phyloP scores from a whole-genome alignment of 1,140 invertebrate species.

The Coptotermes formosanus region DNA sequence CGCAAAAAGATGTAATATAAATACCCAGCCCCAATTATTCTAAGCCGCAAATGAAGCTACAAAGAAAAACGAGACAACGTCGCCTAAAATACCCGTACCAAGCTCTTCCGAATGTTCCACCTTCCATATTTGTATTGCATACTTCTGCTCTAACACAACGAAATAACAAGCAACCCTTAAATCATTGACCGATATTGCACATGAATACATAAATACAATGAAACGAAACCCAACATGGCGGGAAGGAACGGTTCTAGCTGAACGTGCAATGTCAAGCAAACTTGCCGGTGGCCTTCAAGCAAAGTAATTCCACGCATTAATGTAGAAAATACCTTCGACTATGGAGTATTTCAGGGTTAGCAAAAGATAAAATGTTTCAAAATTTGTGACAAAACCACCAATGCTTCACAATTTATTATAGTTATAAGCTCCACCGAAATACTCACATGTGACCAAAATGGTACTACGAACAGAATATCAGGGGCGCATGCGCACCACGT shows the following conservation, averaged over 20 bases:
- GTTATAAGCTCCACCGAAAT: not conserved
- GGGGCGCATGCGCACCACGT: constrained; percentile 31
- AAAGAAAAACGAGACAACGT: no score
- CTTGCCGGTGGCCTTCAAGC: not conserved
- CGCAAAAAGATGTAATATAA: no score
- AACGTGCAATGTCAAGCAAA: constrained; percentile 30
- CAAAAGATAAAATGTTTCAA: not conserved
- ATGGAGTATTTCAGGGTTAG: not conserved
- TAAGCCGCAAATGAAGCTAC: no score
- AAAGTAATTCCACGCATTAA: not conserved
- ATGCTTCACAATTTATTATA: not conserved
- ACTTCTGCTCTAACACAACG: no score
- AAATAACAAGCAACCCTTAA: no score
- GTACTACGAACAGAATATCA: constrained; percentile 29
- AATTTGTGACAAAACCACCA: not conserved
- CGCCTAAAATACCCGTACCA: no score
- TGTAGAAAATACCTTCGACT: not conserved
- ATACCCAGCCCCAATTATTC: no score
- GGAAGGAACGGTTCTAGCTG: constrained; percentile 25
- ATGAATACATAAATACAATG: not conserved
- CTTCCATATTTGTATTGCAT: no score
- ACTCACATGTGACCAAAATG: constrained; percentile 34
- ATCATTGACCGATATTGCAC: not conserved
- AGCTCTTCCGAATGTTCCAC: no score
- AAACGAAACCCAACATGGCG: constrained; percentile 31